Base-by-base conservation (phyloP, 2,888 invertebrate species). In the Rotaria macrura region DNA sequence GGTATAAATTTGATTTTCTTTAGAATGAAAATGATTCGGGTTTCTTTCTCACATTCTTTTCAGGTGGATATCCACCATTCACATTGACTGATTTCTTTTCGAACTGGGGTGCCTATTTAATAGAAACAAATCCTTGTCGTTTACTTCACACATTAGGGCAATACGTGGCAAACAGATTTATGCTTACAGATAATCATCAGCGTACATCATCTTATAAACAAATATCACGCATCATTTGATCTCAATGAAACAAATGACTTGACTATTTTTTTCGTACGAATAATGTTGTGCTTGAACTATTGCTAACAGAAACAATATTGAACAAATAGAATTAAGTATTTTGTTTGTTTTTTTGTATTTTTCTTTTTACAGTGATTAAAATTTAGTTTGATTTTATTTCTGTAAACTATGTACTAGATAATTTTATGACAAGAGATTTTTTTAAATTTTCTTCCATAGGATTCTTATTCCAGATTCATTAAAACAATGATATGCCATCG, bases 1-100 rank as follows among this genome's bases (percentile, higher is more conserved):
- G 97, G 96, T 84, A 65, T 2, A 34, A 1, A 55, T 55, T 55
- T 55, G 6, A n/a, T 54, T 25, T 47, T 47, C 2, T 47, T 10
- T 47, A 47, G 1, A 47, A 14, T 2, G 1, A 47, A 10, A 6
- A 47, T 47, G 14, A 47, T 12, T 47, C 2, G 5, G 5, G 52
- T 14, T n/a, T n/a, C n/a, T n/a, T n/a, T 47, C 47, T 47, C 14
- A 47, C 5, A 12, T 54, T 25, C 29, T 57, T 1, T 65, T 65
- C 20, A 65, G 65, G 79, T n/a, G 79, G 79, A 14, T 25, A 23
- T n/a, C 43, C 79, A 43, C 79, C 79, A 17, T 79, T 43, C 43
- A n/a, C 79, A 17, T 2, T 43, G n/a, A 10, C n/a, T 0, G 79
- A 79, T 43, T 79, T 20, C 4, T 14, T 79, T n/a, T 43, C 40